phyloP scores from a whole-genome alignment of 2,113 vertebrate species.

The Gorsachius goisagi region DNA sequence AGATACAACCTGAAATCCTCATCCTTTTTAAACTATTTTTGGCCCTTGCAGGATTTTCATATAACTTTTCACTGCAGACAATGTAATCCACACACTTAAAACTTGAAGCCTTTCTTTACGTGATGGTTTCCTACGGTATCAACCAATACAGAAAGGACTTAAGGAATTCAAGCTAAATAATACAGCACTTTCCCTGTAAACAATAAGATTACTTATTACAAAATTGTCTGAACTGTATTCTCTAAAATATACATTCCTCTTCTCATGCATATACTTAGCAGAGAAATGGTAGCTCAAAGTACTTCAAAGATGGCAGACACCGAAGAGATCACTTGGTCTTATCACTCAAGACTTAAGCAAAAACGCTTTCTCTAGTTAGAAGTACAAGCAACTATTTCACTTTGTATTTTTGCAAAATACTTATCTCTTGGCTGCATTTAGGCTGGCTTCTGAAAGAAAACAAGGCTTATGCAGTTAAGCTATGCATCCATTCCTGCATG shows the following conservation, averaged over 20 bases:
- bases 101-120: not conserved
- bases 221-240: not conserved
- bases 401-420: not conserved
- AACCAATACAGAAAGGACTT: not conserved
- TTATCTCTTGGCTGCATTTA: not conserved
- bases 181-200: not conserved
- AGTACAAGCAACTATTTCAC: not conserved
- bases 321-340: not conserved
- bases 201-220: not conserved
- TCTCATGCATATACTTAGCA: not conserved
- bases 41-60: not conserved
- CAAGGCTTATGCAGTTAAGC: not conserved
- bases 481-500: not conserved
- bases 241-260: not conserved
- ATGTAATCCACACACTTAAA: not conserved
- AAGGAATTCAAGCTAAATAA: not conserved
- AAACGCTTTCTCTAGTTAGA: not conserved
- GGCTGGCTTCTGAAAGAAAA: not conserved
- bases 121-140: not conserved
- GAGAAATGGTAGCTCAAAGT: not conserved
- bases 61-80: not conserved
- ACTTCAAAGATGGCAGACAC: not conserved
- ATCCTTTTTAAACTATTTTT: not conserved
- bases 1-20: not conserved
- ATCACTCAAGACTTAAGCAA: not conserved